Conservation (phyloP, 2,888 invertebrate genomes). For the Phalera bucephala region DNA sequence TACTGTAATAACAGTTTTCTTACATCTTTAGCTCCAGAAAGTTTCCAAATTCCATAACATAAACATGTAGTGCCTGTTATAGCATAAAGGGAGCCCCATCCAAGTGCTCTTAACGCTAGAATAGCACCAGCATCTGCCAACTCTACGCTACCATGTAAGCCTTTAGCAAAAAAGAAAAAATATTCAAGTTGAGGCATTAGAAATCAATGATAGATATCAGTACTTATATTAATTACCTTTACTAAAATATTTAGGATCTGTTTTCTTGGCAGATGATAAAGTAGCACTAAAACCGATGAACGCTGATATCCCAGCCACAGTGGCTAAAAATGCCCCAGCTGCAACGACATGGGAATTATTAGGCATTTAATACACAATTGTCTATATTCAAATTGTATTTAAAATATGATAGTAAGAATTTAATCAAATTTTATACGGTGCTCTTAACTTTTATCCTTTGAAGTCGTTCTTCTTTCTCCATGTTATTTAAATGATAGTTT, state of each 20-base stretch:
- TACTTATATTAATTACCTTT: too few species aligned
- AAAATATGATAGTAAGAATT: background rate
- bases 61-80: conserved; percentile 92
- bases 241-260: conserved; percentile 90
- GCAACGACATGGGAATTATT: conserved; percentile 31
- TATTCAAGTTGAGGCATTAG: too few species aligned
- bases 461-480: conserved; percentile 65
- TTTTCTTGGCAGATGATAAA: conserved; percentile 89
- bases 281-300: conserved; percentile 92
- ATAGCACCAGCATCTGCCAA: conserved; percentile 90
- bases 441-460: conserved; percentile 65
- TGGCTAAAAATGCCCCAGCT: conserved; percentile 88
- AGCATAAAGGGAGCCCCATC: conserved; percentile 94
- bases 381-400: background rate
- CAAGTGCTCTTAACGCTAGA: conserved; percentile 92
- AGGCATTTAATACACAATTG: background rate
- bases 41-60: conserved; percentile 93
- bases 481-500: conserved; percentile 4
- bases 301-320: conserved; percentile 90
- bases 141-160: conserved; percentile 81
- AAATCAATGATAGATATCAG: too few species aligned
- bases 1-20: too few species aligned
- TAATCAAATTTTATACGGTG: background rate
- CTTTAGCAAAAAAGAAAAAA: conserved; percentile 2
- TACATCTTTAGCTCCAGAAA: conserved; percentile 93